Conservation (phyloP, 2,888 invertebrate species). For the Bruchidius siliquastri region DNA sequence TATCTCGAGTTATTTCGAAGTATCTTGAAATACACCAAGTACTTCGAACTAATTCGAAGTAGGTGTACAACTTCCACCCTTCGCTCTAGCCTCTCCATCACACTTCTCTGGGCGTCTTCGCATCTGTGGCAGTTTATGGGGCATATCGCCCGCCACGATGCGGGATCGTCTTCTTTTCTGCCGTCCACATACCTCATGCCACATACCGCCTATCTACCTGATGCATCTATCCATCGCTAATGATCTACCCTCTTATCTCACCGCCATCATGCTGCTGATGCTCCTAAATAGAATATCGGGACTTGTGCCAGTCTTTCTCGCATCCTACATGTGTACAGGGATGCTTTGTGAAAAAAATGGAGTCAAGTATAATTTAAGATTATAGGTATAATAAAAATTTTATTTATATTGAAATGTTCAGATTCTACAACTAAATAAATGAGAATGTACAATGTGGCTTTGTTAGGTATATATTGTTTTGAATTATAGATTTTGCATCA, state of each 20-base stretch:
- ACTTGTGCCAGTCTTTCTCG: neutral
- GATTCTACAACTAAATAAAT: too few relatives aligned
- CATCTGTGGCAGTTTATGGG: conserved; percentile 43
- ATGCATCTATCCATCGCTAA: conserved; percentile 39
- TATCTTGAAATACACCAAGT: too few relatives aligned
- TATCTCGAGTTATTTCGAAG: too few relatives aligned
- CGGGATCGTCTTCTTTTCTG: conserved; percentile 38
- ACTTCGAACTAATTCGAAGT: too few relatives aligned
- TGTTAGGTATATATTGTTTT: too few relatives aligned
- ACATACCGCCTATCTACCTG: conserved; percentile 37
- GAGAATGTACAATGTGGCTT: too few relatives aligned
- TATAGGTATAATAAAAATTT: too few relatives aligned
- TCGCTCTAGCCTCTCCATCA: neutral
- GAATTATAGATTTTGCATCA: too few relatives aligned
- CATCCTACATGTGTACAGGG: neutral
- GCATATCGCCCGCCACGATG: conserved; percentile 45
- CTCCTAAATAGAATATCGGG: neutral
- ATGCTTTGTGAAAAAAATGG: too few relatives aligned
- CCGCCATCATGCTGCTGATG: neutral
- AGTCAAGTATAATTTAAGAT: too few relatives aligned
- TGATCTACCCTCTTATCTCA: conserved; percentile 27
- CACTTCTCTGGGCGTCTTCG: conserved; percentile 3
- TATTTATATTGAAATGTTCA: too few relatives aligned
- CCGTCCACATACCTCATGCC: neutral
- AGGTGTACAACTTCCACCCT: too few relatives aligned